Percentiles rank a stretch among this genome's conserved stretches.
phyloP scores from a whole-genome alignment of 2,888 invertebrate genomes.

The Rhogogaster chlorosoma region DNA sequence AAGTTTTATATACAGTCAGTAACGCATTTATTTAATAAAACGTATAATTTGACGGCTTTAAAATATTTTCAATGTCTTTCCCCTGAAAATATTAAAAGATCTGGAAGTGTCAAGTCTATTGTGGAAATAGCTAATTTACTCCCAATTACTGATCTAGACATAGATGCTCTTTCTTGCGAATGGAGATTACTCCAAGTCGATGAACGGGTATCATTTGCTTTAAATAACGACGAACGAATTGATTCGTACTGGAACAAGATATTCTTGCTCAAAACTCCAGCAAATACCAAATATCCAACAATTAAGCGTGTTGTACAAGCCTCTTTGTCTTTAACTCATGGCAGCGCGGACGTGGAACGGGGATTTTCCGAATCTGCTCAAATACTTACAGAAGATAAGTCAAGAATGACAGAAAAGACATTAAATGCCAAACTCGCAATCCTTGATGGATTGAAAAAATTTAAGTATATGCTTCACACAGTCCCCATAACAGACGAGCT shows the following conservation, averaged over 20 bases:
- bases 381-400: constrained; percentile 49
- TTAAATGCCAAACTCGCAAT: constrained; percentile 47
- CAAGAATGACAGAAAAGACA: constrained; percentile 48
- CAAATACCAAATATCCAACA: constrained; percentile 33
- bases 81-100: constrained; percentile 43
- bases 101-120: constrained; percentile 50
- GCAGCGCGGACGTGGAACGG: constrained; percentile 52
- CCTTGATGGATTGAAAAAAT: constrained; percentile 47
- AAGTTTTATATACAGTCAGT: constrained; percentile 38
- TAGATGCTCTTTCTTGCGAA: constrained; percentile 48
- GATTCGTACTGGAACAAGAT: constrained; percentile 47
- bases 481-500: constrained; percentile 51
- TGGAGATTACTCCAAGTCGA: constrained; percentile 54
- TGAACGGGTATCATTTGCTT: constrained; percentile 33
- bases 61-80: constrained; percentile 50
- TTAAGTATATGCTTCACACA: constrained; percentile 15
- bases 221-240: constrained; percentile 27
- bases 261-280: constrained; percentile 37
- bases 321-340: constrained; percentile 43
- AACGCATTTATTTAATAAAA: constrained; percentile 46
- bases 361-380: constrained; percentile 49
- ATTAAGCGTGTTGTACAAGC: constrained; percentile 47
- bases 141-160: constrained; percentile 38
- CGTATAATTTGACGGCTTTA: constrained; percentile 15
- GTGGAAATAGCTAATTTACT: constrained; percentile 32